Evolutionary conservation across 2,888 invertebrate genomes (phyloP), one percentile per base, ranked within the genome.

Genomic region (Ophion costatus): DNA sequence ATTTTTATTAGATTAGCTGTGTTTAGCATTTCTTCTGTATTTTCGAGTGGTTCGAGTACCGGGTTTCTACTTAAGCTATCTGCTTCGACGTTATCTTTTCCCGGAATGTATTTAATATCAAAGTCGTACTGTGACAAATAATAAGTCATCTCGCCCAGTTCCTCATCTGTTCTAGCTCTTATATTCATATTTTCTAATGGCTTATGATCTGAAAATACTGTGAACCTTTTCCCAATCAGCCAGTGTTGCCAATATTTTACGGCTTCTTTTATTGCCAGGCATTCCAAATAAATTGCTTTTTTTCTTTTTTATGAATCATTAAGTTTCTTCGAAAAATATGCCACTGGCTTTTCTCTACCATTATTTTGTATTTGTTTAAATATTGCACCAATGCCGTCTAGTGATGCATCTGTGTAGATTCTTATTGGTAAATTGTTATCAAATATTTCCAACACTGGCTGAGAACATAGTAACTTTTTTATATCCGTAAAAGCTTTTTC

Each of bases 121-220:
- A 86, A 84, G 56, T 84, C 61, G 64, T 79, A 86, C 66, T 84
- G 83, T 17, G 86, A 81, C 33, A 86, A 57, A 59, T 84, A 84
- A 63, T 81, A 67, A 20, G 81, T 59, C 67, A 86, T 69, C 4
- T 78, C 59, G 3, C 69, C 29, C n/a, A 84, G 56, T 76, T 69
- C 70, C 17, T 51, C 70, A 77, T 86, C 83, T 38, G 69, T 83
- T 29, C 63, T 63, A 63, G 63, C 29, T 63, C 29, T 87, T 51
- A 87, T 22, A 78, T 85, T 87, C 59, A 87, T 22, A 78, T 84
- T 80, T 81, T 87, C 85, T 61, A 88, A 59, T 10, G 87, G 87
- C 77, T 84, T 88, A 64, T 69, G 51, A 51, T 69, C 69, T 14
- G 69, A 69, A 38, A 42, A 69, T 24, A 69, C 69, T 6, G 51